Evolutionary conservation across 2,888 invertebrate genomes (phyloP), one percentile per base, ranked within the genome.

Genomic region (Drosophila recens): DNA sequence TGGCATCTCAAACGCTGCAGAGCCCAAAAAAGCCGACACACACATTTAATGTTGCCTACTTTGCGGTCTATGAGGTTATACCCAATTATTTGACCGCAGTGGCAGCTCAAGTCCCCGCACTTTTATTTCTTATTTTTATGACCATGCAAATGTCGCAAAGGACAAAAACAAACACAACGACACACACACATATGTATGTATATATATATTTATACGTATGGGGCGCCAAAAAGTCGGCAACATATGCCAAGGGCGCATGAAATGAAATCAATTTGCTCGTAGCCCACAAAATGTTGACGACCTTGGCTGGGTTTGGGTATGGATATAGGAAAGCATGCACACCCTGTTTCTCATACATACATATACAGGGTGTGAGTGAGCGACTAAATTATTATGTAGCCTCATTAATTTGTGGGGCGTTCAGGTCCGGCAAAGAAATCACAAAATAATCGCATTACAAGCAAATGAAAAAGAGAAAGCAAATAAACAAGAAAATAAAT

Each of bases 111-210:
- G 62, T 63, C 54, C 40, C 51, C 67, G 62, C 59, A 68, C 74
- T 78, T 88, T 87, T 89, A 87, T 87, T 78, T 82, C 84, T 79
- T 62, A 76, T 87, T 88, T 88, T 88, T 80, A 87, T 76, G 79
- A 67, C 65, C 86, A 86, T 89, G 86, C 80, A 85, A 87, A 89
- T 88, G 86, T 77, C 68, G 51, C 67, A 67, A 52, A 61, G 67
- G 52, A 20, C 43, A 45, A 48, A 49, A 38, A 54, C 40, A 17
- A 17, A 40, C 43, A 30, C 61, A 68, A 43, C 9, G 34, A 34
- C 20, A 30, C 30, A 49, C 15, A n/a, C 30, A 15, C 23, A 38
- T 27, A 27, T 6, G 6, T 6, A 27, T 5, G 27, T 27, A 27
- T 8, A 8, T 30, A 8, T 30, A 8, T 30, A 8, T 30, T 30